Evolutionary conservation across 2,113 vertebrate genomes (phyloP).

Genomic region (Aptenodytes patagonicus): DNA sequence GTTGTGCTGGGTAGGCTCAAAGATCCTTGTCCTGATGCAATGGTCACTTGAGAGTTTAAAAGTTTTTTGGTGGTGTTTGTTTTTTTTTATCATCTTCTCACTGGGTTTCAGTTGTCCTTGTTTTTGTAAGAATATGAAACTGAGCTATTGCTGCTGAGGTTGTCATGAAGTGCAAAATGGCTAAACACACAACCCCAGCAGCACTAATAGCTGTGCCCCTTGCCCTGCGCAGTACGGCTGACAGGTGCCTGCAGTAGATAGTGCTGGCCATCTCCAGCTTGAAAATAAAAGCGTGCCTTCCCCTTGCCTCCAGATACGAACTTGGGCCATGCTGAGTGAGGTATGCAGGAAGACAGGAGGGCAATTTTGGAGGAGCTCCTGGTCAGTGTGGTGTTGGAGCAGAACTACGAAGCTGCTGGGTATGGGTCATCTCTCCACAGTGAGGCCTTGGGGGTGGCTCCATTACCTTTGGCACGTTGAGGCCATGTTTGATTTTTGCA

Average conservation of each 20-base stretch:
- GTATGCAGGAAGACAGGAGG: not conserved
- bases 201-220: not conserved
- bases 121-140: not conserved
- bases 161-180: not conserved
- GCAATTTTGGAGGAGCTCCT: not conserved
- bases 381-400: not conserved
- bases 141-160: not conserved
- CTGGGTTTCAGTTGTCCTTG: not conserved
- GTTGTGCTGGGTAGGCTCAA: not conserved
- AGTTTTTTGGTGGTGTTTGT: not conserved
- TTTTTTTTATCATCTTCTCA: not conserved
- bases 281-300: not conserved
- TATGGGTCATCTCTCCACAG: not conserved
- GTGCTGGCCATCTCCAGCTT: not conserved
- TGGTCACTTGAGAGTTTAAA: not conserved
- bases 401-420: not conserved
- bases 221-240: fast-evolving
- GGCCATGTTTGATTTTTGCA: conserved; percentile 10
- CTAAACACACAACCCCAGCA: fast-evolving
- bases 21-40: not conserved
- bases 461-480: not conserved
- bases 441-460: not conserved
- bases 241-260: not conserved
- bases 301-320: not conserved
- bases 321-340: not conserved